Percentiles rank a stretch among this genome's conserved stretches.
Conservation (phyloP, 2,888 invertebrate species). For the Epirrita christyi region DNA sequence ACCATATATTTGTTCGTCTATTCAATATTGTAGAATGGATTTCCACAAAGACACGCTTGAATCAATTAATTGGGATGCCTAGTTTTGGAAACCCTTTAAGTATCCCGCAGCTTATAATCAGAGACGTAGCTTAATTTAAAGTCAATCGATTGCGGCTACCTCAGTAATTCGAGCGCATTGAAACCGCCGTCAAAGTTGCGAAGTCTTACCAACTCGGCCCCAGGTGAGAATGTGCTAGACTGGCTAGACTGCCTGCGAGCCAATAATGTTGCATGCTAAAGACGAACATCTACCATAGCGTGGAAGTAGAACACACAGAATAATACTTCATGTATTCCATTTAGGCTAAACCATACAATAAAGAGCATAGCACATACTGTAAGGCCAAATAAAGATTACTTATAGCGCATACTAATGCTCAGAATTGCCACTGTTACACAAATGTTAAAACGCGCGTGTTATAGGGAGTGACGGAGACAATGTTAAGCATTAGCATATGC, state of each 20-base stretch:
- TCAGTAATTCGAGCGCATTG: slow-evolving; percentile 66
- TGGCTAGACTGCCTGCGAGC: slow-evolving; percentile 79
- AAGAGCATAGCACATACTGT: too few relatives aligned
- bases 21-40: too few relatives aligned
- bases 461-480: too few relatives aligned
- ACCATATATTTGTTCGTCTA: too few relatives aligned
- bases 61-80: neutral
- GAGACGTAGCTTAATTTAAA: slow-evolving; percentile 46
- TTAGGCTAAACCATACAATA: too few relatives aligned
- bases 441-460: too few relatives aligned
- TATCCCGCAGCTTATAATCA: slow-evolving; percentile 37
- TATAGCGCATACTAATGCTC: too few relatives aligned
- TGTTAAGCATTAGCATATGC: too few relatives aligned
- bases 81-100: slow-evolving; percentile 9
- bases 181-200: slow-evolving; percentile 74
- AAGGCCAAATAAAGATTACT: too few relatives aligned
- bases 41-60: neutral
- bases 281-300: neutral
- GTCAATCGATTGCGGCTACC: slow-evolving; percentile 66
- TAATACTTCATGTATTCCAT: neutral
- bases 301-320: neutral
- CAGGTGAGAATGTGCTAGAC: slow-evolving; percentile 84
- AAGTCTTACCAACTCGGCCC: slow-evolving; percentile 81
- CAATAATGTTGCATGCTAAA: slow-evolving; percentile 57
- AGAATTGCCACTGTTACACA: too few relatives aligned